Percentiles rank a stretch among this genome's conserved stretches.
phyloP scores from a whole-genome alignment of 2,797 vertebrate species.

The Onychomys leucogaster region DNA sequence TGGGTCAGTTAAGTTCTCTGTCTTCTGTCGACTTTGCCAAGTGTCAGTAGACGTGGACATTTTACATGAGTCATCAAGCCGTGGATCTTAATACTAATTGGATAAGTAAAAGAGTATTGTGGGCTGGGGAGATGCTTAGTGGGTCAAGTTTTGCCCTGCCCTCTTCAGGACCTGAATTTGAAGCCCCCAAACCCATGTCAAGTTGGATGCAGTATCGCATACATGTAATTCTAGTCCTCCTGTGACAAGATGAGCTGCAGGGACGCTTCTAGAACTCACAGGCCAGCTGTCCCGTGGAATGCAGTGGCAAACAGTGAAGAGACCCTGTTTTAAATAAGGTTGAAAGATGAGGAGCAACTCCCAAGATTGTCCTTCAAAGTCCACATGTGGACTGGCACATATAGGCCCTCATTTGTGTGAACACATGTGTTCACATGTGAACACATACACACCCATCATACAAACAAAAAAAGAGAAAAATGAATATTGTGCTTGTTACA shows the following conservation, averaged over 20 bases:
- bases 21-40: conserved; percentile 25
- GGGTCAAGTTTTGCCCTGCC: background rate
- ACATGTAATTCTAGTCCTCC: background rate
- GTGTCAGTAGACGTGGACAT: conserved; percentile 32
- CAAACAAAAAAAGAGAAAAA: background rate
- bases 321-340: background rate
- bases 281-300: background rate
- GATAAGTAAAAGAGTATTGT: conserved; percentile 58
- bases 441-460: background rate
- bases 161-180: background rate
- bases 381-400: background rate
- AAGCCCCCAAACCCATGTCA: background rate
- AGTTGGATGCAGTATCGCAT: background rate
- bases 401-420: background rate
- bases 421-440: no score
- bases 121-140: background rate
- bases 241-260: background rate
- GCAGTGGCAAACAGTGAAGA: background rate
- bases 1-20: conserved; percentile 57
- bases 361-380: background rate
- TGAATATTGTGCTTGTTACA: conserved; percentile 54
- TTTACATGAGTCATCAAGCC: conserved; percentile 57
- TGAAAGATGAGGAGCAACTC: background rate
- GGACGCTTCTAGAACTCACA: background rate
- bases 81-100: conserved; percentile 66